These are phyloP conservation scores for Seladonia tumulorum DNA, from an alignment of 2,888 invertebrate genomes.

Conservation along the genomic window DNA sequence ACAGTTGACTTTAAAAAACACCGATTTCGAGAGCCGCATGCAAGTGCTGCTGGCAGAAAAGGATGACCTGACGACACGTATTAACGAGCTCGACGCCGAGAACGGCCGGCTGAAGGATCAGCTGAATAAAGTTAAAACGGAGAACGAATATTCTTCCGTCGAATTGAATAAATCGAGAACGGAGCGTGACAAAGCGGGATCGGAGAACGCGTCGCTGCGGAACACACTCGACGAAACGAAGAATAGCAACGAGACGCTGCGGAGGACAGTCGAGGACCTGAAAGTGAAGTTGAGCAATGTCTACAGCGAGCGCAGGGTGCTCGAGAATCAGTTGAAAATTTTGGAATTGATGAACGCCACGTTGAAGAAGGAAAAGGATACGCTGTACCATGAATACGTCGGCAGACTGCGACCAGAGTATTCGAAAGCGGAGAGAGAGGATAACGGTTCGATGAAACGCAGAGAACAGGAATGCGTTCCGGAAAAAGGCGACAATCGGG, in stretches of 20 bases:
- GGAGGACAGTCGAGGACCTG: slow-evolving; percentile 41
- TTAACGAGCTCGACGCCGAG: slow-evolving; percentile 58
- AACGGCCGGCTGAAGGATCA: slow-evolving; percentile 63
- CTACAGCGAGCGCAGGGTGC: slow-evolving; percentile 35
- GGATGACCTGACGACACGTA: slow-evolving; percentile 49
- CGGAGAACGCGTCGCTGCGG: slow-evolving; percentile 34
- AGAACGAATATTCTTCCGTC: slow-evolving; percentile 62
- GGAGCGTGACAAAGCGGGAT: slow-evolving; percentile 58
- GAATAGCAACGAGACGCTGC: slow-evolving; percentile 40
- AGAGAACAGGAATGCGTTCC: neutral
- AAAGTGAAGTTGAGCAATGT: slow-evolving; percentile 41
- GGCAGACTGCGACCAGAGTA: slow-evolving; percentile 15
- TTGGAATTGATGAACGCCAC: slow-evolving; percentile 35
- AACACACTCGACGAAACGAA: slow-evolving; percentile 31
- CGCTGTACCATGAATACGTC: slow-evolving; percentile 27
- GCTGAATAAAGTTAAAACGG: slow-evolving; percentile 60
- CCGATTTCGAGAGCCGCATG: slow-evolving; percentile 46
- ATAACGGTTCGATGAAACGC: slow-evolving; percentile 11
- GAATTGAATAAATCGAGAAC: slow-evolving; percentile 63
- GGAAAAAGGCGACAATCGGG: neutral
- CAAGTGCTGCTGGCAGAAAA: slow-evolving; percentile 55
- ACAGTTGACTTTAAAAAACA: slow-evolving; percentile 35
- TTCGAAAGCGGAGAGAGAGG: slow-evolving; percentile 19
- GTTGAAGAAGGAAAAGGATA: slow-evolving; percentile 32
- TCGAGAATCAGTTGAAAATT: slow-evolving; percentile 49